These are phyloP conservation scores for Oenanthe oenanthe DNA, from an alignment of 2,113 vertebrate species.

Conservation along the genomic window DNA sequence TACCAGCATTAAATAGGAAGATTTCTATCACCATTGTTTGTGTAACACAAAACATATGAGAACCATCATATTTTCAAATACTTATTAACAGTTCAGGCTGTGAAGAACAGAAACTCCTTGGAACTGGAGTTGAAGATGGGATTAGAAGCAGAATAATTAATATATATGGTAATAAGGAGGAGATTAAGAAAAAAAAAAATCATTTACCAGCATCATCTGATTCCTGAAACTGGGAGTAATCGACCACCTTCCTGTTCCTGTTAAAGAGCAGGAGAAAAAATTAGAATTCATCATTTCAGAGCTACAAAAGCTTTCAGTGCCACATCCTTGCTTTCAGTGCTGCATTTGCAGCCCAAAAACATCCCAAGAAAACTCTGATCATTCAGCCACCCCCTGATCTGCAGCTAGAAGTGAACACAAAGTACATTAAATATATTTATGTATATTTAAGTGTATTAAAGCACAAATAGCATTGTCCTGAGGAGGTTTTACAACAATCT, in stretches of 20 bases:
- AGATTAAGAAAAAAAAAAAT: background rate
- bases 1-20: constrained; percentile 43
- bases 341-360: background rate
- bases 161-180: background rate
- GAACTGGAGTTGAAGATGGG: background rate
- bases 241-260: constrained; percentile 99
- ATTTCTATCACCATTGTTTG: constrained; percentile 62
- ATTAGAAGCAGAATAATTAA: background rate
- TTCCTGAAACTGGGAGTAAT: constrained; percentile 99
- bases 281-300: constrained; percentile 7
- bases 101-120: background rate
- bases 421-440: accelerated
- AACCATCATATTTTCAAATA: constrained; percentile 28
- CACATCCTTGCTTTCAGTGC: background rate
- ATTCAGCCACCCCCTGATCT: background rate
- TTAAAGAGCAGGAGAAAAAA: background rate
- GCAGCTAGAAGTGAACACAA: background rate
- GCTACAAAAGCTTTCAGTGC: background rate
- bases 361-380: background rate
- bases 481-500: background rate
- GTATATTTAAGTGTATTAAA: background rate
- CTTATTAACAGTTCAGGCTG: constrained; percentile 18
- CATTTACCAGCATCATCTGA: constrained; percentile 89
- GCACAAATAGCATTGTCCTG: background rate
- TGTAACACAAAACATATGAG: constrained; percentile 18